A percentile compares a stretch with the other conserved stretches of the same genome.
These are phyloP conservation scores for Notiomystis cincta DNA, from an alignment of 2,113 vertebrate species.

Conservation along the genomic window DNA sequence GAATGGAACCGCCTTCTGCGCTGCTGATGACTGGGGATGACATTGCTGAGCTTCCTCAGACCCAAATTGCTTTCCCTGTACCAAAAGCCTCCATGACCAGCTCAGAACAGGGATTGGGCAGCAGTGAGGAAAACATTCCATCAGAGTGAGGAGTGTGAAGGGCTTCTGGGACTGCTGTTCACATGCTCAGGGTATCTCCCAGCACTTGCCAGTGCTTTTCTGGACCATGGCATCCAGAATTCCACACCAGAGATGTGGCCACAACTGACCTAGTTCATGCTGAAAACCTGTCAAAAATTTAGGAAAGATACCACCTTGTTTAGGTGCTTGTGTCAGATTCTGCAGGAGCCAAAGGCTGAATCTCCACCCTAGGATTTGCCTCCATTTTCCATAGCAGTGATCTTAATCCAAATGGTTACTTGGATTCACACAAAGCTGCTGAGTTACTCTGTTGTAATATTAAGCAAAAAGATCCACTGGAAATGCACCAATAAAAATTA, in stretches of 20 bases:
- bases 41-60: not conserved
- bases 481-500: conserved; percentile 13
- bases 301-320: not conserved
- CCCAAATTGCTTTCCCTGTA: not conserved
- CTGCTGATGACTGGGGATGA: not conserved
- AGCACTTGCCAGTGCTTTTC: not conserved
- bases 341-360: not conserved
- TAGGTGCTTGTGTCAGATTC: not conserved
- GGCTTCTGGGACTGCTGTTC: not conserved
- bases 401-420: not conserved
- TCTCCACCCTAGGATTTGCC: not conserved
- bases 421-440: not conserved
- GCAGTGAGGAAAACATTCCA: not conserved
- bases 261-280: too few relatives aligned
- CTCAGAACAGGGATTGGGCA: not conserved
- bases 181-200: not conserved
- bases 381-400: not conserved
- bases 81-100: not conserved
- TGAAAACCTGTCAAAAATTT: not conserved
- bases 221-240: not conserved
- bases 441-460: not conserved
- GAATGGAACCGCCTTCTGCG: not conserved
- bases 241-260: not conserved
- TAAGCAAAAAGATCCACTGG: not conserved
- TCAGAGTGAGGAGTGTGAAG: not conserved